Evolutionary conservation across 2,888 invertebrate species (phyloP).

Genomic region (Rhaphigaster nebulosa): DNA sequence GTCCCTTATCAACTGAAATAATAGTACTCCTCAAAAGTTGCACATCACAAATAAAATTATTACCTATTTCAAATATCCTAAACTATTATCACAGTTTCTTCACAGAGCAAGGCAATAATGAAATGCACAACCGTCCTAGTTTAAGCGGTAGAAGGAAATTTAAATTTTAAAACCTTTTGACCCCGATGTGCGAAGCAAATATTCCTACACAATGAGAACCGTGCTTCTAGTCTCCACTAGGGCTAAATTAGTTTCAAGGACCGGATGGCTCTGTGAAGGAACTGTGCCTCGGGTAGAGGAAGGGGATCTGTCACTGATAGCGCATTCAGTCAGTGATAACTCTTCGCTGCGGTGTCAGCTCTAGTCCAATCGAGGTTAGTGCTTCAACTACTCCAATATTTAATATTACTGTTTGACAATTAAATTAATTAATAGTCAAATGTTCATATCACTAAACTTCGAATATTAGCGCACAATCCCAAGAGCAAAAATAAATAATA

Average conservation of each 20-base stretch:
- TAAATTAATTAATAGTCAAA: no score
- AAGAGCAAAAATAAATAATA: no score
- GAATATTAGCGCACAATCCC: no score
- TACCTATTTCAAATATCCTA: no score
- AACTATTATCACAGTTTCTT: neutral
- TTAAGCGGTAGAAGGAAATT: neutral
- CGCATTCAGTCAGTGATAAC: neutral
- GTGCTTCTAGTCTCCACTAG: neutral
- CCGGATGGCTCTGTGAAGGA: neutral
- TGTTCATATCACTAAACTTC: no score
- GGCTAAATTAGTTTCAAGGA: neutral
- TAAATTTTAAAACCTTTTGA: neutral
- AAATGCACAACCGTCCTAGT: neutral
- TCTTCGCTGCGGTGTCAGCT: neutral
- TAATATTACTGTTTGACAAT: neutral
- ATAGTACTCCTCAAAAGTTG: no score
- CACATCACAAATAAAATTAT: no score
- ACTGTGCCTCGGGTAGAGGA: neutral
- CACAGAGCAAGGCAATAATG: neutral
- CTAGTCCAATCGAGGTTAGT: neutral
- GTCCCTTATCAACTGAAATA: no score
- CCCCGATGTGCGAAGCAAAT: neutral
- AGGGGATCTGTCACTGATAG: conserved; percentile 28
- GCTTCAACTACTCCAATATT: neutral
- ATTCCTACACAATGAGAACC: neutral